Base-by-base conservation (phyloP, 2,797 vertebrate species). In the Bradypodion pumilum region DNA sequence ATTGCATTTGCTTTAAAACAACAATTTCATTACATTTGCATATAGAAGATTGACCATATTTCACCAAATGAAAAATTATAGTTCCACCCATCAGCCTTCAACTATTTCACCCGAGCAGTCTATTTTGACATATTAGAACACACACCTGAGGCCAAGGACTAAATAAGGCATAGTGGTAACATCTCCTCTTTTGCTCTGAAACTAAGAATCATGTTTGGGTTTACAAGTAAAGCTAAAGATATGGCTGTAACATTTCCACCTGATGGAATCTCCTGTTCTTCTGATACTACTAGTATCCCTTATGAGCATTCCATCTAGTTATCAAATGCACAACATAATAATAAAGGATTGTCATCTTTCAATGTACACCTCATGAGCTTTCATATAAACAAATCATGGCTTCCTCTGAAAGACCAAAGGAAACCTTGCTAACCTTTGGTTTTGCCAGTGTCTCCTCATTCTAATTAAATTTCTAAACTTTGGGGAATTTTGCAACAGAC, bases 111-210 rank as follows among this genome's bases (percentile, higher is more conserved):
- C 16, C 49, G 65, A 56, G 4, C 63, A 86, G 25, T n/a, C 16
- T 6, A 3, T 75, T 82, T 60, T 2, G 59, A 19, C 2, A 56
- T 9, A 21, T 84, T 23, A 37, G 52, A 59, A 80, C 82, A n/a
- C 29, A 56, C 3, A 6, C 16, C 6, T 76, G 63, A 25, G 35
- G 42, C n/a, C 32, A 52, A 85, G 49, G 68, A 65, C 5, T 78
- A 68, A 63, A 40, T 46, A 65, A 82, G 25, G 62, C 66, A 75
- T 83, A 89, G 88, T 82, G 65, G 15, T 69, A 76, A 86, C 60
- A 85, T 0, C 0, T 23, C 62, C 74, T 69, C 8, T 2, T 83
- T 13, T 21, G 25, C 81, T 56, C 76, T 83, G 46, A 4, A 81
- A 27, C 5, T 74, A 85, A 52, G 63, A 66, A 52, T 60, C 0